phyloP scores from a whole-genome alignment of 2,797 vertebrate genomes.

The Darevskia nairensis region DNA sequence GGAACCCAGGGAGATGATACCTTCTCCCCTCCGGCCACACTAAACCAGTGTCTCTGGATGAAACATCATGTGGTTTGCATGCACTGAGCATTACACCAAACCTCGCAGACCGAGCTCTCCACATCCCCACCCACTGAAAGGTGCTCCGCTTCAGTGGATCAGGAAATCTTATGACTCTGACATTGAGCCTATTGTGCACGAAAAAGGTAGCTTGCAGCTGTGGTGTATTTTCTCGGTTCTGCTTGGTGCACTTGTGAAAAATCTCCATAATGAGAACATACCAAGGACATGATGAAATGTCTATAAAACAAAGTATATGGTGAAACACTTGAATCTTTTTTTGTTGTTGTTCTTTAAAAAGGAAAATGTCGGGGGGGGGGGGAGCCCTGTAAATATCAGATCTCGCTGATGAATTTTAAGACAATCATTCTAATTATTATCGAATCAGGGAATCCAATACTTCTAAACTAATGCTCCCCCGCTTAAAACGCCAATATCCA shows the following conservation, averaged over 20 bases:
- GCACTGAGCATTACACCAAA: background rate
- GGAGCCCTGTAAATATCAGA: background rate
- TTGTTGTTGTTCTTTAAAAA: background rate
- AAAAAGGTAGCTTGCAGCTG: conserved; percentile 20
- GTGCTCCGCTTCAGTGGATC: background rate
- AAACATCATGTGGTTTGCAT: background rate
- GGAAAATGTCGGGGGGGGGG: background rate
- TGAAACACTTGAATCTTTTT: conserved; percentile 6
- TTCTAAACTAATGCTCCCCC: background rate
- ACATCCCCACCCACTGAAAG: background rate
- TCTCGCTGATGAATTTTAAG: conserved; percentile 6
- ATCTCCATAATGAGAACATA: conserved; percentile 31
- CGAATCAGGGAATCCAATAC: background rate
- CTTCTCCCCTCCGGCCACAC: background rate
- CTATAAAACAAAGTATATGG: conserved; percentile 25
- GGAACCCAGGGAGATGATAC: background rate
- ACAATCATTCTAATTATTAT: conserved; percentile 9
- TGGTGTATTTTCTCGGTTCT: conserved; percentile 21
- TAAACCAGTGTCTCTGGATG: background rate
- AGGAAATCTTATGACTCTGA: background rate
- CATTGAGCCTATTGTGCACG: conserved; percentile 5
- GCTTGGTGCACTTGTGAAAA: conserved; percentile 29
- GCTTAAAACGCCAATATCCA: background rate
- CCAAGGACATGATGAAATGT: conserved; percentile 41
- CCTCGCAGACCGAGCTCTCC: too few relatives aligned